Percentiles rank a stretch among this genome's conserved stretches.
phyloP scores from a whole-genome alignment of 2,888 invertebrate genomes.

The Agrochola lota region DNA sequence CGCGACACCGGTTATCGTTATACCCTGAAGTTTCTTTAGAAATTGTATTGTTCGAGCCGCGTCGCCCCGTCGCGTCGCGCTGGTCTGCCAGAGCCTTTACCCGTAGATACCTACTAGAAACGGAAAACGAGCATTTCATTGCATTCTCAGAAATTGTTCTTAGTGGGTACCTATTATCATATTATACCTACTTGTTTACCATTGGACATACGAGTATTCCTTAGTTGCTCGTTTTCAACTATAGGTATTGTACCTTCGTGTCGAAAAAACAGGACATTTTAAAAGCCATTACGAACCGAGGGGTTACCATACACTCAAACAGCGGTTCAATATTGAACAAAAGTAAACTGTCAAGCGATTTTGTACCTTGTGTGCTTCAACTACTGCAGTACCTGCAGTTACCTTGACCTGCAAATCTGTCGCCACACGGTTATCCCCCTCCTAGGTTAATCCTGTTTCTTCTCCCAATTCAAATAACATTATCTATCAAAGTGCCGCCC shows the following conservation, averaged over 20 bases:
- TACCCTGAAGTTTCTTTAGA: no score
- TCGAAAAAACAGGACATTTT: not conserved
- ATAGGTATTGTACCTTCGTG: not conserved
- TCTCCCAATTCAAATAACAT: conserved; percentile 23
- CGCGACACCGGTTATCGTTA: no score
- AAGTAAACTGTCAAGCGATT: not conserved
- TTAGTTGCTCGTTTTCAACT: not conserved
- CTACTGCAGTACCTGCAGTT: not conserved
- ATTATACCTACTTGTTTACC: not conserved
- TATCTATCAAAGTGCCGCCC: conserved; percentile 79
- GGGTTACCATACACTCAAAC: not conserved
- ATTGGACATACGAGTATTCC: not conserved
- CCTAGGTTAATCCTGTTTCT: not conserved
- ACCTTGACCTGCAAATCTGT: conserved; percentile 24
- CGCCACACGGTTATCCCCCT: conserved; percentile 1
- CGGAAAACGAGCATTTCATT: not conserved
- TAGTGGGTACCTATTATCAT: not conserved
- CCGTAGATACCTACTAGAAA: not conserved
- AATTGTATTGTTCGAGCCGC: no score
- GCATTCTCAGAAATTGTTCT: conserved; percentile 11
- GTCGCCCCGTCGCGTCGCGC: no score
- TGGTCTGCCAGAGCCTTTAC: no score
- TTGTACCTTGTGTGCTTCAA: not conserved
- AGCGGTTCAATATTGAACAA: conserved; percentile 3
- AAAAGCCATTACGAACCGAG: not conserved